A percentile compares a stretch with the other conserved stretches of the same genome.
phyloP scores from a whole-genome alignment of 1,140 invertebrate species.

The Conus ventricosus region DNA sequence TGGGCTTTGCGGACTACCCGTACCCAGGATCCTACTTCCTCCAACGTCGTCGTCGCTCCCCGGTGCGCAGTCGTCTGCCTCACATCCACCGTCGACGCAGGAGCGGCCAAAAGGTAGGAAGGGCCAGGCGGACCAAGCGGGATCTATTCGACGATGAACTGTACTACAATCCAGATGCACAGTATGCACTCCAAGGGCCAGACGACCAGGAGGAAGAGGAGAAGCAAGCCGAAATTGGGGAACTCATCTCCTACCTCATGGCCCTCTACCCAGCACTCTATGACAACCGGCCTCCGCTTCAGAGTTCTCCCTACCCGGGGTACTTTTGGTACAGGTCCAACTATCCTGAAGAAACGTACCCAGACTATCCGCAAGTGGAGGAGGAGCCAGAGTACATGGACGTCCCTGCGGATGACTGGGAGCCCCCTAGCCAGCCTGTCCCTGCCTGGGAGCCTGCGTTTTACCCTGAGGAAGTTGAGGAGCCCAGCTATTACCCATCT shows the following conservation, averaged over 20 bases:
- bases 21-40: conserved; percentile 23
- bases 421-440: background rate
- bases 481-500: conserved; percentile 18
- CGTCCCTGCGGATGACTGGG: background rate
- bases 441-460: conserved; percentile 17
- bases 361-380: background rate
- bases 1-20: background rate
- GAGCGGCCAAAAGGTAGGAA: background rate
- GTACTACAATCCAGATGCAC: conserved; percentile 29
- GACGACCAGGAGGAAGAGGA: conserved; percentile 26
- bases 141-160: conserved; percentile 40
- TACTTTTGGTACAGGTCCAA: conserved; percentile 12
- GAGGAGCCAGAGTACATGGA: conserved; percentile 3
- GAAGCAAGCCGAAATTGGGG: conserved; percentile 20
- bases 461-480: conserved; percentile 28
- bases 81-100: background rate
- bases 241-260: conserved; percentile 21
- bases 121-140: conserved; percentile 44
- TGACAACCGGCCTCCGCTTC: background rate
- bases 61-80: background rate
- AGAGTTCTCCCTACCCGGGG: background rate
- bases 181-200: conserved; percentile 3
- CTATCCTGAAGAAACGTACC: conserved; percentile 15
- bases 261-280: conserved; percentile 30
- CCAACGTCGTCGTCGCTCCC: conserved; percentile 27